Percentiles rank a stretch among this genome's conserved stretches.
Evolutionary conservation across 2,888 invertebrate species (phyloP).

Genomic region (Mesorhabditis spiculigera): DNA sequence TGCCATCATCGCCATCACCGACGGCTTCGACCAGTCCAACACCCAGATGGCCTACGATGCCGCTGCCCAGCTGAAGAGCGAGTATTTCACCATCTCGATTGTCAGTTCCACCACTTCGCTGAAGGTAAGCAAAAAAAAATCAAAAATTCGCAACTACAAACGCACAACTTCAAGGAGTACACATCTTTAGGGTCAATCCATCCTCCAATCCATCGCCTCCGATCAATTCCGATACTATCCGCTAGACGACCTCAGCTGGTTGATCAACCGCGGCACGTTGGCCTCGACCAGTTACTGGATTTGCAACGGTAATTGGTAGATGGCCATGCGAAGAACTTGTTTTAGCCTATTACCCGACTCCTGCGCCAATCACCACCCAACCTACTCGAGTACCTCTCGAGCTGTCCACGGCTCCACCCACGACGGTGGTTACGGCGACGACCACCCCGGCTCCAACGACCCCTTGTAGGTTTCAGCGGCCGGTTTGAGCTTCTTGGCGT

Average conservation of each 20-base stretch:
- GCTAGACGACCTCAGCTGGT: neutral
- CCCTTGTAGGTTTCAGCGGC: neutral
- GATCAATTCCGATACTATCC: conserved; percentile 1
- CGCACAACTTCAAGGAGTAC: neutral
- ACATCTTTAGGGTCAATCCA: neutral
- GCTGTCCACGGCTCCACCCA: neutral
- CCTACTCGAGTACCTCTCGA: neutral
- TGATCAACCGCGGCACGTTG: neutral
- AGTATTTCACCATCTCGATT: neutral
- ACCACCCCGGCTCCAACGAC: neutral
- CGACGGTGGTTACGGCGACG: neutral
- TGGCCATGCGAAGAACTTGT: neutral
- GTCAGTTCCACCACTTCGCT: neutral
- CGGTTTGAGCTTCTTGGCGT: neutral
- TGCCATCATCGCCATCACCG: neutral
- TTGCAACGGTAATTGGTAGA: neutral
- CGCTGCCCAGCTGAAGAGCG: neutral
- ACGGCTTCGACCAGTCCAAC: neutral
- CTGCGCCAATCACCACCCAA: neutral
- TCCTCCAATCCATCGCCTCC: neutral
- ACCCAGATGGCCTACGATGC: neutral
- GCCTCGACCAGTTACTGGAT: conserved; percentile 2
- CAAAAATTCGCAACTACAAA: neutral
- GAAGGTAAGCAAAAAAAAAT: neutral
- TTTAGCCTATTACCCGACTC: neutral